Evolutionary conservation across 2,888 invertebrate species (phyloP), one percentile per base, ranked within the genome.

Genomic region (Melieria crassipennis): DNA sequence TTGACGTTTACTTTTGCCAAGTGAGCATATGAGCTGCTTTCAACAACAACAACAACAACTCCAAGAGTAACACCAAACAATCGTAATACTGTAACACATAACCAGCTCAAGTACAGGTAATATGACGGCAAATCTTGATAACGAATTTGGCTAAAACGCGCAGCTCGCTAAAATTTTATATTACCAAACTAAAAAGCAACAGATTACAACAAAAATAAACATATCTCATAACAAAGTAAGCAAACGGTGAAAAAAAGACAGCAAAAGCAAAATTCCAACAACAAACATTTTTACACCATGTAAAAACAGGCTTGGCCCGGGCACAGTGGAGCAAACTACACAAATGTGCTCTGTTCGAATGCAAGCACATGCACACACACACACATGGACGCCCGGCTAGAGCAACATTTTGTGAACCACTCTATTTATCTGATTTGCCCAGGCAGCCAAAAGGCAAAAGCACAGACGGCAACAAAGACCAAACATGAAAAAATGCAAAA

Each of bases 391-490:
- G 52, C 9, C 3, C 30, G 30, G 30, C 30, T 30, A 30, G 30
- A 52, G 76, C 64, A 72, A 78, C 81, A 81, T 81, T 82, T 81
- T 81, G 82, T 82, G 82, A 82, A 82, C 82, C 82, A 82, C 81
- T 81, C 81, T 82, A 81, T 81, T 81, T 81, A 81, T 81, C 81
- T 80, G 81, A 81, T 81, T 73, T 70, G 63, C 60, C 30, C 61
- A 61, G 65, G 63, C 67, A 79, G 30, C 50, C 7, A 65, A 46
- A 60, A 61, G 42, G 13, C 42, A 10, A 67, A 55, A 16, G 46
- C 4, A 45, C 60, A 68, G 13, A 70, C 10, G 13, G 5, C 42
- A 48, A 52, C 46, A 64, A 65, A 58, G 10, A 46, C 30, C 50
- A 16, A n/a, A n/a, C 30, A 13, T 52, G 55, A 65, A 65, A 56